phyloP scores from a whole-genome alignment of 1,140 invertebrate genomes.

The Drosophila pallidifrons region DNA sequence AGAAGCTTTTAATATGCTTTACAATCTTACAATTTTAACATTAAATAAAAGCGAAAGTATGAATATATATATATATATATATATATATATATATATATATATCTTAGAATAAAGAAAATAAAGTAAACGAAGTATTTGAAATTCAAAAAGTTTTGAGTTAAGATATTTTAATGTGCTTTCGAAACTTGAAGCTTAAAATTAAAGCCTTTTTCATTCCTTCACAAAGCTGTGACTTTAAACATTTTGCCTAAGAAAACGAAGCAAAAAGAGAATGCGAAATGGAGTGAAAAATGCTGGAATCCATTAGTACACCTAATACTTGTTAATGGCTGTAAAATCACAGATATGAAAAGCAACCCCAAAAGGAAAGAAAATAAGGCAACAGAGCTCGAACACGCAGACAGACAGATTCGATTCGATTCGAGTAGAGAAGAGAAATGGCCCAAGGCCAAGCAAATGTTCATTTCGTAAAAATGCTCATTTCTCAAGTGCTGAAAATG shows the following conservation, averaged over 20 bases:
- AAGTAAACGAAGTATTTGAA: no score
- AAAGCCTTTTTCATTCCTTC: no score
- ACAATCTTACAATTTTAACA: no score
- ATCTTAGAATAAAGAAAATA: no score
- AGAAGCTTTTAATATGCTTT: no score
- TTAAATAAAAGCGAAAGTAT: no score
- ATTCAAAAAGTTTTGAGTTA: no score
- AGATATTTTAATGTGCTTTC: no score
- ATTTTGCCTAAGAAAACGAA: neutral
- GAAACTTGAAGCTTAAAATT: no score
- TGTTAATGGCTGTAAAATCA: conserved; percentile 26
- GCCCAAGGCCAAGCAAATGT: conserved; percentile 73
- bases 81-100: no score
- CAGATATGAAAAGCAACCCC: conserved; percentile 30
- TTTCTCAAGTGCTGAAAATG: conserved; percentile 75
- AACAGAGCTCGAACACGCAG: conserved; percentile 4
- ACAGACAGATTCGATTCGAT: neutral
- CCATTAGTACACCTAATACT: conserved; percentile 41
- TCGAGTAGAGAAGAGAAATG: conserved; percentile 8
- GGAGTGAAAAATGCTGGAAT: conserved; percentile 9
- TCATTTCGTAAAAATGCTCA: conserved; percentile 78
- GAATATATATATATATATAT: no score
- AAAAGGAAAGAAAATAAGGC: neutral
- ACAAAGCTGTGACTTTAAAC: neutral
- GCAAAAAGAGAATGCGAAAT: neutral